These are phyloP conservation scores for Eledone cirrhosa DNA, from an alignment of 2,888 invertebrate species.

Conservation along the genomic window DNA sequence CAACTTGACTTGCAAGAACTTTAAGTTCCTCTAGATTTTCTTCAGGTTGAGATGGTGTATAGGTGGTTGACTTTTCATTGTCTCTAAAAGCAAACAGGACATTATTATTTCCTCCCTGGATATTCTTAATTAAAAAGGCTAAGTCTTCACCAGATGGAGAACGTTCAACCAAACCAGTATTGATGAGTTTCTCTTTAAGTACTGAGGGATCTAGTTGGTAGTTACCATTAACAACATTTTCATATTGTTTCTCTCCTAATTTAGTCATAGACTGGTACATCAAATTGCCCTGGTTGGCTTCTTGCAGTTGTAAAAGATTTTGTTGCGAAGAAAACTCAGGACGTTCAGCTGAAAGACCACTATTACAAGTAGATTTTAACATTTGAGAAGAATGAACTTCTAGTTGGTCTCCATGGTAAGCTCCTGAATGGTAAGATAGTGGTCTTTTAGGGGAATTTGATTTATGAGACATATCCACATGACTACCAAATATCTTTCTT, in stretches of 20 bases:
- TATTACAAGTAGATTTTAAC: not conserved
- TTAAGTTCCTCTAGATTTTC: conserved; percentile 50
- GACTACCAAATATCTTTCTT: not conserved
- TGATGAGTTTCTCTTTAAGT: conserved; percentile 54
- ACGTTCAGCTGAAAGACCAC: not conserved
- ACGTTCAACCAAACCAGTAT: conserved; percentile 50
- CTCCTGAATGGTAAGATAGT: not conserved
- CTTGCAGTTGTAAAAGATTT: conserved; percentile 17
- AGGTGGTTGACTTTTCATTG: conserved; percentile 24
- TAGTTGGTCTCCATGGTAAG: not conserved
- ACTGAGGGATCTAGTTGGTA: conserved; percentile 56
- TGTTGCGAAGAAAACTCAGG: not conserved
- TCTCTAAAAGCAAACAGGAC: conserved; percentile 14
- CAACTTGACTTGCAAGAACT: conserved; percentile 55
- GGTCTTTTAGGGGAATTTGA: not conserved
- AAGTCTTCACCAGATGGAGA: conserved; percentile 18
- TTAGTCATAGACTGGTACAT: conserved; percentile 24
- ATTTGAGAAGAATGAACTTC: not conserved
- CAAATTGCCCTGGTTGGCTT: not conserved
- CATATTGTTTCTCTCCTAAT: conserved; percentile 36
- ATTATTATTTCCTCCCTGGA: not conserved
- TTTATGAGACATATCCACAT: not conserved
- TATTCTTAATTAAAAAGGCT: not conserved
- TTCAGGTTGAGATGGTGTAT: not conserved
- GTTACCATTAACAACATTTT: conserved; percentile 52